Conservation (phyloP, 2,888 invertebrate species). For the Drosophila hawaiiensis region DNA sequence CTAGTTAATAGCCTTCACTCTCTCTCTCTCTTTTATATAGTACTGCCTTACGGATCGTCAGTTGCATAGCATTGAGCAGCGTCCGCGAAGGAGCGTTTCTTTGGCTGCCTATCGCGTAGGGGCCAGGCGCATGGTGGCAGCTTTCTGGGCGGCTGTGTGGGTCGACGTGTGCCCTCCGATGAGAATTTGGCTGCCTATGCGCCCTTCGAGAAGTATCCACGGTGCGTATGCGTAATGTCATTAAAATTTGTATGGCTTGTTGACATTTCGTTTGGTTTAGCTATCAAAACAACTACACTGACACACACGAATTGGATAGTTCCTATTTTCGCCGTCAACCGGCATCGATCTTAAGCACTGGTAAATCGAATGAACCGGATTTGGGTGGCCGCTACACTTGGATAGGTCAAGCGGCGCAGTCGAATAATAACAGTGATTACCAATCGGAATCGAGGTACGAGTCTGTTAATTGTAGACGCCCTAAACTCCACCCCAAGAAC, state of each 20-base stretch:
- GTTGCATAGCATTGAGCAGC: constrained; percentile 91
- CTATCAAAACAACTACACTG: constrained; percentile 79
- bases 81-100: constrained; percentile 88
- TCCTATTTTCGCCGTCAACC: constrained; percentile 93
- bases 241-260: neutral
- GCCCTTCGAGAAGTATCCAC: constrained; percentile 92
- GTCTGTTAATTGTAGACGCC: constrained; percentile 11
- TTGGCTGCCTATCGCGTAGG: constrained; percentile 92
- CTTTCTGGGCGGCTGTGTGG: constrained; percentile 94
- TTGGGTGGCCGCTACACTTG: constrained; percentile 63
- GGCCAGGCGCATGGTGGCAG: constrained; percentile 86
- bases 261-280: constrained; percentile 37
- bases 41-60: constrained; percentile 97
- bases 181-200: constrained; percentile 94
- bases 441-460: constrained; percentile 80
- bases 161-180: constrained; percentile 94
- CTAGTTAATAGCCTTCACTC: neutral
- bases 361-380: constrained; percentile 67
- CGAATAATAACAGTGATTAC: constrained; percentile 64
- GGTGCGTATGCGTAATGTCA: constrained; percentile 84
- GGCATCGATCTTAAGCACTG: constrained; percentile 90
- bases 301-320: constrained; percentile 90
- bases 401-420: constrained; percentile 59
- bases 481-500: constrained; percentile 15
- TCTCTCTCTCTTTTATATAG: constrained; percentile 56